phyloP scores from a whole-genome alignment of 2,888 invertebrate species.

The Anticlea derivata region DNA sequence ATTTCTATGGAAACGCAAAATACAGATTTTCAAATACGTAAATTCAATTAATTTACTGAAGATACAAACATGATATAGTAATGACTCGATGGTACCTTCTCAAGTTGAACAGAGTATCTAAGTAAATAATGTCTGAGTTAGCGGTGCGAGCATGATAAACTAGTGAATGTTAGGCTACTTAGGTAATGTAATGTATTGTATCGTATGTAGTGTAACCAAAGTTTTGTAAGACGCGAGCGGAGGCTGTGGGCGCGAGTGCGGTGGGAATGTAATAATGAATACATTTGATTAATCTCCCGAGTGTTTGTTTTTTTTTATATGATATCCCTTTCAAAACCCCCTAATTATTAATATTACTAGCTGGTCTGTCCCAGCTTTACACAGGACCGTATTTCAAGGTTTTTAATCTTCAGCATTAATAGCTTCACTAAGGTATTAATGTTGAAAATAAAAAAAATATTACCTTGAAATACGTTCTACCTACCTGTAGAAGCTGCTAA shows the following conservation, averaged over 20 bases:
- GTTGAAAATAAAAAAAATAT: too few species aligned
- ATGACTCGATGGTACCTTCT: conserved; percentile 2
- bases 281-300: conserved; percentile 72
- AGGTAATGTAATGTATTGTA: conserved; percentile 43
- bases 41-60: too few species aligned
- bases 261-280: conserved; percentile 63
- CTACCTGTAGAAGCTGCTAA: too few species aligned
- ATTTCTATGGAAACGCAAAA: too few species aligned
- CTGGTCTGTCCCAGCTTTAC: too few species aligned
- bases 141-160: conserved; percentile 22
- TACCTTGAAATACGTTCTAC: too few species aligned
- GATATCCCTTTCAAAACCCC: too few species aligned
- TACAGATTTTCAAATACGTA: too few species aligned
- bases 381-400: too few species aligned
- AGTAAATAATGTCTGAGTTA: conserved; percentile 14
- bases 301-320: conserved; percentile 26
- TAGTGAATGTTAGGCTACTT: conserved; percentile 46
- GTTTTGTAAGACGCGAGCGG: conserved; percentile 45
- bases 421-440: too few species aligned
- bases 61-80: background rate
- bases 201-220: conserved; percentile 50
- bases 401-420: too few species aligned
- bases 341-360: too few species aligned
- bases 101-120: conserved; percentile 11
- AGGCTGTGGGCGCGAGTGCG: conserved; percentile 34